These are phyloP conservation scores for Anoplopoma fimbria DNA, from an alignment of 2,113 vertebrate genomes.

Conservation along the genomic window DNA sequence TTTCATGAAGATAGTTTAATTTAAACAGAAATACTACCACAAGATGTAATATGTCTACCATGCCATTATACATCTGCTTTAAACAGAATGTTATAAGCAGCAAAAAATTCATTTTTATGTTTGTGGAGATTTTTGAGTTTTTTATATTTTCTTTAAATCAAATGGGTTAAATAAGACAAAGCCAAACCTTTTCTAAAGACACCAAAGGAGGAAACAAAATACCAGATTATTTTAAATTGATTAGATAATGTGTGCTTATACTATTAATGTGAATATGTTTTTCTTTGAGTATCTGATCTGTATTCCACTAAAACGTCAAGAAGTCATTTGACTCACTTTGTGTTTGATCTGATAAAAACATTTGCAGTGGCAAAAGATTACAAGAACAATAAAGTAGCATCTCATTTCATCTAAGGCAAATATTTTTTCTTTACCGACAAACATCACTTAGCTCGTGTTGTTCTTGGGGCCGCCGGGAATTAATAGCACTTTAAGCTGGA, in stretches of 20 bases:
- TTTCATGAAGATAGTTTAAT: not conserved
- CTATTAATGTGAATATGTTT: conserved; percentile 30
- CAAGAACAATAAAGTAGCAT: conserved; percentile 37
- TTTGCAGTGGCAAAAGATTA: conserved; percentile 46
- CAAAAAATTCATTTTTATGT: not conserved
- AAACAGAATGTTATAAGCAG: not conserved
- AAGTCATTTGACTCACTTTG: conserved; percentile 10
- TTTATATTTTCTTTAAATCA: not conserved
- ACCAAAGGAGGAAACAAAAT: not conserved
- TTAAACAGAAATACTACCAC: not conserved
- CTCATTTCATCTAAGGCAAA: not conserved
- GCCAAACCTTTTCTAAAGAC: not conserved
- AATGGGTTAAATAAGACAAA: not conserved
- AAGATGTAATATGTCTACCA: not conserved
- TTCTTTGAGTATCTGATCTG: conserved; percentile 16
- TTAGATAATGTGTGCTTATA: conserved; percentile 3
- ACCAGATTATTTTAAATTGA: conserved; percentile 1
- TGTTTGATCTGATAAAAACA: conserved; percentile 51
- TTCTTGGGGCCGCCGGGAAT: conserved; percentile 39
- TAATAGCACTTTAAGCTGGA: conserved; percentile 56
- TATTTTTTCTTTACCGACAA: conserved; percentile 44
- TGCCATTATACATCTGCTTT: not conserved
- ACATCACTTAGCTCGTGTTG: conserved; percentile 44
- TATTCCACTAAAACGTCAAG: conserved; percentile 21
- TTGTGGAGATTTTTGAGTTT: not conserved